Base-by-base conservation (phyloP, 2,888 invertebrate genomes). In the Leptinotarsa haldemani region DNA sequence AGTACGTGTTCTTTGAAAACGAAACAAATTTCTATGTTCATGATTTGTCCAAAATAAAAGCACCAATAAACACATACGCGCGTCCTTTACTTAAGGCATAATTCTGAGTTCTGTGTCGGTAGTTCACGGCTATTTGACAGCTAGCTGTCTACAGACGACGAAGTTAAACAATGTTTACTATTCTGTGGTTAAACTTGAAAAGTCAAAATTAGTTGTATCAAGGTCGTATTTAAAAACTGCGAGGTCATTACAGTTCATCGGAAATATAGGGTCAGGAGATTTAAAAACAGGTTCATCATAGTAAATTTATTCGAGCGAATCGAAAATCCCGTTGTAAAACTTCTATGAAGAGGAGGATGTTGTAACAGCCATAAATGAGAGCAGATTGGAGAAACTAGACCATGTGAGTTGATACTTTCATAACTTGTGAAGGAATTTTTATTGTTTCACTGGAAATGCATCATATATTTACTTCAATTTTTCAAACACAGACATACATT, bases 211-310 rank as follows among this genome's bases (percentile, higher is more conserved):
- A 22, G 56, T 40, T 65, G 47, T 48, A 53, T 85, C 85, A 85
- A 86, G 85, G 86, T 69, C 84, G 80, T 75, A 80, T 84, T 86
- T 84, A 82, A 85, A 85, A 85, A 84, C 82, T 80, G 82, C 79
- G 83, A 83, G 85, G 85, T 85, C 84, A 85, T 83, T 85, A 78
- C 80, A 81, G 84, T 85, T 83, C 83, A 83, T 30, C 53, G 22
- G 30, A 30, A 15, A 58, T 40, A 40, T 58, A 46, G 30, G 46
- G 46, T 46, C 20, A n/a, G 64, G 30, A 65, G 16, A 48, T 65
- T 48, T 65, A 46, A 65, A 65, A 65, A 48, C 65, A 65, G 48
- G 65, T 61, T 61, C 30, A 61, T 61, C 7, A 0, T 13, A 9
- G 7, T n/a, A 40, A 61, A 61, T 30, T 61, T 61, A 61, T 61